Conservation (phyloP, 2,113 vertebrate genomes). For the Sylvia atricapilla region DNA sequence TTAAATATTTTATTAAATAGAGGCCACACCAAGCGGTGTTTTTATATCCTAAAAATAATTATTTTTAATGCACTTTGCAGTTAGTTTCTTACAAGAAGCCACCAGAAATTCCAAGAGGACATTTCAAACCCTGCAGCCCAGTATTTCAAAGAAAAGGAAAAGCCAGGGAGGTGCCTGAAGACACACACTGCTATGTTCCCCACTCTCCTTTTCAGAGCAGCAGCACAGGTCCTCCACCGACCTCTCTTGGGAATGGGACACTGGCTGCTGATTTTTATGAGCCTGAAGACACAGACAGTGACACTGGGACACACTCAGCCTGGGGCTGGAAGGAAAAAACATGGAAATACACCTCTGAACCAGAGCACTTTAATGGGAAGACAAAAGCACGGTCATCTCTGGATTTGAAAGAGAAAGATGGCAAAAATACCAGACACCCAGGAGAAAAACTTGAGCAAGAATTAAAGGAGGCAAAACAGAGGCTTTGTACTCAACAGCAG, state of each 20-base stretch:
- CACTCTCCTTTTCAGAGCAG: conserved; percentile 3
- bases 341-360: background rate
- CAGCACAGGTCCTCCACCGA: background rate
- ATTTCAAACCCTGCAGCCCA: conserved; percentile 16
- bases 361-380: background rate
- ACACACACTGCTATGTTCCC: conserved; percentile 26
- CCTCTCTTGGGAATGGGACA: background rate
- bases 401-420: background rate
- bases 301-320: background rate
- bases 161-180: background rate
- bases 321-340: background rate
- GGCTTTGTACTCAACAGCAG: conserved; percentile 39
- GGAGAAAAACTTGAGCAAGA: background rate
- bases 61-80: conserved; percentile 18
- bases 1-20: background rate
- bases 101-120: conserved; percentile 5
- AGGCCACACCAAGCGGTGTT: background rate
- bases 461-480: conserved; percentile 29
- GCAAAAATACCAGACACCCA: background rate
- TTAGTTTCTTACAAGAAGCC: background rate
- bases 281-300: background rate
- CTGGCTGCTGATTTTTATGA: background rate
- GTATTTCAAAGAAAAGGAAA: conserved; percentile 38
- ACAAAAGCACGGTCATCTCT: background rate
- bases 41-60: background rate